Conservation (phyloP, 1,140 invertebrate genomes). For the Eulimnadia texana region DNA sequence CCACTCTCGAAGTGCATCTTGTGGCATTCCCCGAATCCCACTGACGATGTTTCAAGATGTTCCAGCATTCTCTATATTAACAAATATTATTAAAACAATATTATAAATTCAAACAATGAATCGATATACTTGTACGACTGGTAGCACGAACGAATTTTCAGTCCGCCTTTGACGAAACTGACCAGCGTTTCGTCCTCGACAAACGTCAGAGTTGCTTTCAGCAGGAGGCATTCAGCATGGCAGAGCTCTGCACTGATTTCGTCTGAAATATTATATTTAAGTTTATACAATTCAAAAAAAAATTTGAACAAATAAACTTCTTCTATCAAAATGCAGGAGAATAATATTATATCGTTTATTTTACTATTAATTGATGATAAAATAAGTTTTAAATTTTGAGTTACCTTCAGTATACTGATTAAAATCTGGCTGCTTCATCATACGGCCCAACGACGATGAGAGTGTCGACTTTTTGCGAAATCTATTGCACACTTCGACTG, state of each 20-base stretch:
- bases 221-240: slow-evolving; percentile 75
- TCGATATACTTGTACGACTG: slow-evolving; percentile 75
- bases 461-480: slow-evolving; percentile 54
- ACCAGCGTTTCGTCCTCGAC: slow-evolving; percentile 88
- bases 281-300: not conserved
- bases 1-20: slow-evolving; percentile 83
- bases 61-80: slow-evolving; percentile 61
- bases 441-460: slow-evolving; percentile 61
- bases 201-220: slow-evolving; percentile 78
- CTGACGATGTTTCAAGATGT: slow-evolving; percentile 58
- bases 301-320: too few relatives aligned
- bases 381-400: not conserved
- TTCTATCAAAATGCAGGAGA: too few relatives aligned
- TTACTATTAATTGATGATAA: too few relatives aligned
- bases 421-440: slow-evolving; percentile 63
- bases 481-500: slow-evolving; percentile 58
- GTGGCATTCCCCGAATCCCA: slow-evolving; percentile 46
- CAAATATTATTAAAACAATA: too few relatives aligned
- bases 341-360: slow-evolving; percentile 8
- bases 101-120: not conserved
- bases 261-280: slow-evolving; percentile 34
- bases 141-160: slow-evolving; percentile 84
- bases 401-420: slow-evolving; percentile 54
- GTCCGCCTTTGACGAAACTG: slow-evolving; percentile 81
- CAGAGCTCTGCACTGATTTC: slow-evolving; percentile 91